These are phyloP conservation scores for Orthonyx spaldingii DNA, from an alignment of 2,113 vertebrate species.

Conservation along the genomic window DNA sequence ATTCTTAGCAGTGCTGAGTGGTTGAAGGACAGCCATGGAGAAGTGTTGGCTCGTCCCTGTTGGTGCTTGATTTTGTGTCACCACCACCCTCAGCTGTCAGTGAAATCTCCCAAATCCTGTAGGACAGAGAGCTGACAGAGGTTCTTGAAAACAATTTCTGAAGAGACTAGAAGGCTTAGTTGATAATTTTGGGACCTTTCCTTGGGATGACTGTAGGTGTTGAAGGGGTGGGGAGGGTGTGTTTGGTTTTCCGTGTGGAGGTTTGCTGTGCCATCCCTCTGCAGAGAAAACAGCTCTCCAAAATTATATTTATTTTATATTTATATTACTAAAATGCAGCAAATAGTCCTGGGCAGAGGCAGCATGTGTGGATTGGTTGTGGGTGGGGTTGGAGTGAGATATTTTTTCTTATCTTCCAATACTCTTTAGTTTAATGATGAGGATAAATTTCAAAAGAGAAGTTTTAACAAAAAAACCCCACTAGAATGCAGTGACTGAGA, in stretches of 20 bases:
- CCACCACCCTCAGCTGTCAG: not conserved
- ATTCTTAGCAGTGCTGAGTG: not conserved
- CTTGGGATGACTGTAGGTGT: not conserved
- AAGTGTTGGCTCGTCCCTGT: not conserved
- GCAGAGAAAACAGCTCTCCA: not conserved
- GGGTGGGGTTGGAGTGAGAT: not conserved
- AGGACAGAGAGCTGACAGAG: not conserved
- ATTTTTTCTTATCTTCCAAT: not conserved
- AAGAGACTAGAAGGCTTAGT: not conserved
- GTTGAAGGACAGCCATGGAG: not conserved
- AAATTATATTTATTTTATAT: not conserved
- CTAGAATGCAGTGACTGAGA: not conserved
- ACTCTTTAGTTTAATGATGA: not conserved
- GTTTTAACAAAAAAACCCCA: not conserved
- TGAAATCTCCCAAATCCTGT: no score
- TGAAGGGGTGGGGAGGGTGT: rapidly evolving
- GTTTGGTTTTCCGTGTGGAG: not conserved
- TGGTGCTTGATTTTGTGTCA: not conserved
- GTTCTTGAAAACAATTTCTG: not conserved
- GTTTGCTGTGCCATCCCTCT: not conserved
- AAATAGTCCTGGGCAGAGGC: not conserved
- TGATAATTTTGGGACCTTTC: not conserved
- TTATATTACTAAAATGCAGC: not conserved
- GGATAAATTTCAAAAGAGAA: not conserved
- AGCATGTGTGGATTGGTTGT: rapidly evolving